Evolutionary conservation across 2,888 invertebrate species (phyloP), one percentile per base, ranked within the genome.

Genomic region (Alentia gelatinosa): DNA sequence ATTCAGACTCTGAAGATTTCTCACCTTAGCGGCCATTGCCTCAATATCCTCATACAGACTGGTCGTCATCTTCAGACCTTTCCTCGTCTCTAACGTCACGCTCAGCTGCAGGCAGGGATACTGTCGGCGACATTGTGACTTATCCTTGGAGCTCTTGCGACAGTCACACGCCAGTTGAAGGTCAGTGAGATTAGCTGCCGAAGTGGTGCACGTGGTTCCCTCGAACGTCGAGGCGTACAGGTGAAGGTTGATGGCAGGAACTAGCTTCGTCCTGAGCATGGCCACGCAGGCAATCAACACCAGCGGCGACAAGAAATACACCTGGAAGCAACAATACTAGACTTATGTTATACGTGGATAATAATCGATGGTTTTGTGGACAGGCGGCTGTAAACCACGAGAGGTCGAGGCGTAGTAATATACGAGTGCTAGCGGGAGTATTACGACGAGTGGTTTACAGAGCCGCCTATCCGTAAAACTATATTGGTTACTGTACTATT

Each of bases 1-100:
- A n/a, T n/a, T n/a, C n/a, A n/a, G n/a, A n/a, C n/a, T n/a, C n/a
- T n/a, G n/a, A n/a, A n/a, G n/a, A n/a, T n/a, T 74, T 30, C 79
- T 30, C 7, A 86, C 86, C 86, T 86, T 86, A 33, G 47, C 33
- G 19, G 42, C 1, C 33, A 86, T 23, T 4, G 86, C 86, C 86
- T 86, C 86, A 42, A 86, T 86, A 33, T 86, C 86, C 33, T 86
- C 86, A 50, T 86, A 86, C 86, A 86, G 42, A 26, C 9, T 19
- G 19, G 86, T 86, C 4, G 86, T 86, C 50, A 86, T 23, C 23
- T 86, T 86, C 9, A 42, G 42, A 12, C 86, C 86, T 1, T 47
- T 42, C 1, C 5, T n/a, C 1, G 86, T 86, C 35, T 86, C 35
- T 30, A 86, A 4, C 26, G 47, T 86, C 15, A 86, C 86, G 19